Conservation (phyloP, 2,797 vertebrate genomes). For the Nothura maculosa region DNA sequence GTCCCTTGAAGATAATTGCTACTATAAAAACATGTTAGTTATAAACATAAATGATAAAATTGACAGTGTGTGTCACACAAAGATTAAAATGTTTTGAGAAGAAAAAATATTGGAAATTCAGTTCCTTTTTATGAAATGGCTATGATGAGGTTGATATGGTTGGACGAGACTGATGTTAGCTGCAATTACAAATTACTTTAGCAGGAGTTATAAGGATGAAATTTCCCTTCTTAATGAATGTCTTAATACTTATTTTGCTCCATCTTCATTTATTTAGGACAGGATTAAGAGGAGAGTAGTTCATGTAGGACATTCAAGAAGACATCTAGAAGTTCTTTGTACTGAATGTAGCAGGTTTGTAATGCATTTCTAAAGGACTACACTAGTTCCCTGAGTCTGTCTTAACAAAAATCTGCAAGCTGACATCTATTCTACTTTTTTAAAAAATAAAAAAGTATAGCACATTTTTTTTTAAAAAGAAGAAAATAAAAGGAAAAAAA, state of each 20-base stretch:
- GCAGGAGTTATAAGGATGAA: background rate
- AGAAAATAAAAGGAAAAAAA: background rate
- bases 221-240: background rate
- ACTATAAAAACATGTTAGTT: background rate
- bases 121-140: background rate
- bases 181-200: background rate
- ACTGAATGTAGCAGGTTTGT: background rate
- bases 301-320: rapidly evolving
- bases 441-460: background rate
- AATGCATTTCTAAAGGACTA: background rate
- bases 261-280: background rate
- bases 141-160: background rate
- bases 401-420: background rate
- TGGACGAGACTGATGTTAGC: background rate
- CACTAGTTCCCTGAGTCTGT: background rate
- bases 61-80: background rate
- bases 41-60: background rate
- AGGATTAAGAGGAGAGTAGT: background rate
- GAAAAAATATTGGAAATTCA: background rate
- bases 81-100: background rate
- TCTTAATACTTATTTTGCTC: background rate
- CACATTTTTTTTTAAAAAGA: background rate
- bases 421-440: background rate
- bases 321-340: background rate
- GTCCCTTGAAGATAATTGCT: background rate